A percentile compares a stretch with the other conserved stretches of the same genome.
Evolutionary conservation across 64 coral and sea anemone genomes (phyloP).

Genomic region (Pachyseris speciosa): DNA sequence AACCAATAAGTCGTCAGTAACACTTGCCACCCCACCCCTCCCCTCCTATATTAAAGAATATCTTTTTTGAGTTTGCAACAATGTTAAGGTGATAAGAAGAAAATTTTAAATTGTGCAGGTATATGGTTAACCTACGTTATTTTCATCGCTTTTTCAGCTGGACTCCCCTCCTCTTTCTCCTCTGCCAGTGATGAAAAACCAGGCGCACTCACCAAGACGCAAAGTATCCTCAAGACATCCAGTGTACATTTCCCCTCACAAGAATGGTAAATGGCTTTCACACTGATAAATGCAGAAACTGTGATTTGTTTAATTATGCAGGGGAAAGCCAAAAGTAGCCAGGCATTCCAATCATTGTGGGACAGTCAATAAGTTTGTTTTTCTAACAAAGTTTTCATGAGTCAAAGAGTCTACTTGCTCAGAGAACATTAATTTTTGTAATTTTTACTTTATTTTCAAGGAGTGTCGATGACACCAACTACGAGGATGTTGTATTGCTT

Average conservation of each 20-base stretch:
- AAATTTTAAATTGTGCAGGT: neutral
- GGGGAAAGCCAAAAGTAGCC: no score
- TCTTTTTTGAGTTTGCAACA: no score
- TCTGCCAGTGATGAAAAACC: slow-evolving; percentile 88
- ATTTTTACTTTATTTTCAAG: slow-evolving; percentile 8
- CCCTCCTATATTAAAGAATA: no score
- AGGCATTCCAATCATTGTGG: no score
- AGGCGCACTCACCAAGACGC: slow-evolving; percentile 87
- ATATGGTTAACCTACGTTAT: neutral
- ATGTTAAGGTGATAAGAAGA: no score
- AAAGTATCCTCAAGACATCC: slow-evolving; percentile 86
- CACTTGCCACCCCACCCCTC: no score
- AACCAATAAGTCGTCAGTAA: no score
- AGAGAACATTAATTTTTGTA: neutral
- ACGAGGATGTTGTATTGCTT: slow-evolving; percentile 89
- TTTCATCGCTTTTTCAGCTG: slow-evolving; percentile 40
- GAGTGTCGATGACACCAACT: slow-evolving; percentile 91
- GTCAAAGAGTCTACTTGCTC: no score
- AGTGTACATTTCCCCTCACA: slow-evolving; percentile 95
- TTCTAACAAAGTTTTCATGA: no score
- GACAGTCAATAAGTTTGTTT: no score
- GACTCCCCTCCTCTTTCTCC: slow-evolving; percentile 95
- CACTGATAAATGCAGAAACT: no score
- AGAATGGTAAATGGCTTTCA: slow-evolving; percentile 74
- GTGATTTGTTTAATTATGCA: no score